phyloP scores from a whole-genome alignment of 2,113 vertebrate species.

The Enhydra lutris region DNA sequence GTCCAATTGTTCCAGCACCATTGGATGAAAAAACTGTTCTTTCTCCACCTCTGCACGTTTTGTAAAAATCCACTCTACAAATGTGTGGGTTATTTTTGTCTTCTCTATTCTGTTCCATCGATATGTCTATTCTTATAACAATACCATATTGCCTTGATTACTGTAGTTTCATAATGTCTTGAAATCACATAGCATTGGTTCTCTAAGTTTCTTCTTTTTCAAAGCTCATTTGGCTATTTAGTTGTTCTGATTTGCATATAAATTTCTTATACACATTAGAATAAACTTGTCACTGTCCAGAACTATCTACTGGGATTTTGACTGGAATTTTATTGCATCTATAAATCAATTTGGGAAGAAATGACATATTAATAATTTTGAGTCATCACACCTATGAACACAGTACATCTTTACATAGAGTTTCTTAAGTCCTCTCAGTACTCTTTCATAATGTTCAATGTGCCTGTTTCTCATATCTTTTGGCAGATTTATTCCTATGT shows the following conservation, averaged over 20 bases:
- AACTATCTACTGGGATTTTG: neutral
- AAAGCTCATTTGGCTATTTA: neutral
- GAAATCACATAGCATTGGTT: neutral
- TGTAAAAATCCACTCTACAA: neutral
- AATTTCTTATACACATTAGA: neutral
- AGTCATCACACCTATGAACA: neutral
- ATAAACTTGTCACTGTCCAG: neutral
- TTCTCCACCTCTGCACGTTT: neutral
- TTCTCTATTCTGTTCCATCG: neutral
- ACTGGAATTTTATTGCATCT: neutral
- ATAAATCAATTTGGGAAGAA: neutral
- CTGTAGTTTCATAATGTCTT: neutral
- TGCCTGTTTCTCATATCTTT: neutral
- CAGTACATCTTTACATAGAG: neutral
- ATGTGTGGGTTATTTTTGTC: neutral
- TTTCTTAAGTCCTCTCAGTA: neutral
- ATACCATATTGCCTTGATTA: neutral
- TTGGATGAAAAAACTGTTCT: neutral
- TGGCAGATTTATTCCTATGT: neutral
- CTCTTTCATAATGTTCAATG: neutral
- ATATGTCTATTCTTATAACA: neutral
- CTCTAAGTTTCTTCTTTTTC: neutral
- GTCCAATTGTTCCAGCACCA: neutral
- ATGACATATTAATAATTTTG: neutral
- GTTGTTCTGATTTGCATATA: neutral